These are phyloP conservation scores for Neosilurus mollespiculum DNA, from an alignment of 2,797 vertebrate species.

Conservation along the genomic window DNA sequence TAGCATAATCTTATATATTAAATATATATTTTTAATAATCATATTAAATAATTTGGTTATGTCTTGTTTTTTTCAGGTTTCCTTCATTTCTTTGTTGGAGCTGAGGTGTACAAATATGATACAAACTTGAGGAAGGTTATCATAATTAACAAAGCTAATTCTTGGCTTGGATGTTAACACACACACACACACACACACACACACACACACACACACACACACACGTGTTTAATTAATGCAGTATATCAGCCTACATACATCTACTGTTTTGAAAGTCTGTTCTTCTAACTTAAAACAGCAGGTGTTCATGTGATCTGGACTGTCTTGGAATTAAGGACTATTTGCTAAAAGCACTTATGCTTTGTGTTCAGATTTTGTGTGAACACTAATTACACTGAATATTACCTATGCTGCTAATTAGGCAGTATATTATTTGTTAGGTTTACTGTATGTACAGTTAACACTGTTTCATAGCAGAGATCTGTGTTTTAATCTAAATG, in stretches of 20 bases:
- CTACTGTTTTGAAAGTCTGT: neutral
- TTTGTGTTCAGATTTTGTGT: neutral
- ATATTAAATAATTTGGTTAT: neutral
- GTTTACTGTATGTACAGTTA: neutral
- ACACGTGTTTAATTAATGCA: neutral
- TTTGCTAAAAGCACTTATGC: neutral
- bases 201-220: no score
- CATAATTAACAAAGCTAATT: slow-evolving; percentile 67
- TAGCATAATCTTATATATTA: neutral
- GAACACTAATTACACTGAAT: neutral
- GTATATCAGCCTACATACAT: neutral
- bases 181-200: no score
- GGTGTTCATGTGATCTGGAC: neutral
- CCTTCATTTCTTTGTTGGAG: slow-evolving; percentile 75
- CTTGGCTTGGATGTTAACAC: slow-evolving; percentile 75
- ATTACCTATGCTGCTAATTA: neutral
- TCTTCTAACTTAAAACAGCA: no score
- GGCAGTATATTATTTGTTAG: neutral
- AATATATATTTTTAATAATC: neutral
- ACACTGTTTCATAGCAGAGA: neutral
- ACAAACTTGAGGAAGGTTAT: slow-evolving; percentile 64
- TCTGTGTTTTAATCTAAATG: neutral
- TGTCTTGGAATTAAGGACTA: neutral
- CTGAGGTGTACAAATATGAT: slow-evolving; percentile 71
- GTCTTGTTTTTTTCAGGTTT: slow-evolving; percentile 62